A percentile compares a stretch with the other conserved stretches of the same genome.
Evolutionary conservation across 2,888 invertebrate genomes (phyloP).

Genomic region (Heliconius hortense): DNA sequence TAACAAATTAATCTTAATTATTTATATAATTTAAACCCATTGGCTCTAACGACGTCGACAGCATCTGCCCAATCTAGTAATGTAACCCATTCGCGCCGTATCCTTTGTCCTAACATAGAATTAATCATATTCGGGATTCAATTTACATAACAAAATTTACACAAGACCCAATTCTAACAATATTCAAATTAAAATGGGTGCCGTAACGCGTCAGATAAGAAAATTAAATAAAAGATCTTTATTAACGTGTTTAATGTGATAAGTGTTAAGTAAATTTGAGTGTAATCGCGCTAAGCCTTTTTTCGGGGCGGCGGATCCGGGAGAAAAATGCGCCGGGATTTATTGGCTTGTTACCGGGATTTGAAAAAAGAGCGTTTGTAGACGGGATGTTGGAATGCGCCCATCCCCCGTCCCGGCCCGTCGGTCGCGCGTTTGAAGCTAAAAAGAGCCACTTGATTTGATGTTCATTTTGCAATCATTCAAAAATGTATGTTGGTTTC

Average conservation of each 20-base stretch:
- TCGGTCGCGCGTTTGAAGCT: constrained; percentile 65
- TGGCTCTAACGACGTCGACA: constrained; percentile 35
- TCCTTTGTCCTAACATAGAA: constrained; percentile 57
- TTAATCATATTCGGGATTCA: constrained; percentile 67
- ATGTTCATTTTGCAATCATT: constrained; percentile 72
- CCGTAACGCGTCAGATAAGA: constrained; percentile 61
- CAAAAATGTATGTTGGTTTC: constrained; percentile 56
- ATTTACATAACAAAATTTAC: constrained; percentile 69
- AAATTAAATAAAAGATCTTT: constrained; percentile 74
- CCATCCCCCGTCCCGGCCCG: constrained; percentile 47
- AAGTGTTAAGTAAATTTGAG: constrained; percentile 82
- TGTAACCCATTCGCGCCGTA: constrained; percentile 45
- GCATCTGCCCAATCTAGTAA: constrained; percentile 55
- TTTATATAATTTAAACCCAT: constrained; percentile 51
- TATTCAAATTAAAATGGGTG: constrained; percentile 74
- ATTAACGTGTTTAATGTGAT: constrained; percentile 75
- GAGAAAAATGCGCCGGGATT: constrained; percentile 77
- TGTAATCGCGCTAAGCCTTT: constrained; percentile 80
- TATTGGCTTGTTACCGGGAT: constrained; percentile 82
- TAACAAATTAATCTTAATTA: constrained; percentile 66
- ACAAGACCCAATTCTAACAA: constrained; percentile 67
- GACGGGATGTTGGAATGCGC: constrained; percentile 69
- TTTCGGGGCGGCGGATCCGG: constrained; percentile 56
- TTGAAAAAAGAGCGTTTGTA: constrained; percentile 72
- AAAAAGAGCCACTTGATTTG: constrained; percentile 59